Evolutionary conservation across 2,888 invertebrate genomes (phyloP), one percentile per base, ranked within the genome.

Genomic region (Kuschelorhynchus macadamiae): DNA sequence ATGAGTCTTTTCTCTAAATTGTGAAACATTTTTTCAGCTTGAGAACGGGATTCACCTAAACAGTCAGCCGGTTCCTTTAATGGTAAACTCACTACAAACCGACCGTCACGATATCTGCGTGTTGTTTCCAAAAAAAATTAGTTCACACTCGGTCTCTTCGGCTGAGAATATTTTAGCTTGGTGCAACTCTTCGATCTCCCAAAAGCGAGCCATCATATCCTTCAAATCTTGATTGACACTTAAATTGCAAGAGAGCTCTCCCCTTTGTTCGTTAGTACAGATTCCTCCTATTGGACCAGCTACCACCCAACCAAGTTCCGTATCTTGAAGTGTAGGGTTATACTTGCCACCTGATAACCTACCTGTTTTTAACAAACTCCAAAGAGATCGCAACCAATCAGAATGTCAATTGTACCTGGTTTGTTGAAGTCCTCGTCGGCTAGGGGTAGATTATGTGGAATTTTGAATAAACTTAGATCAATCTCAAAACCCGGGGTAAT

Each of bases 121-220:
- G n/a, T n/a, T n/a, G n/a, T n/a, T n/a, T n/a, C n/a, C n/a, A n/a
- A n/a, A n/a, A n/a, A n/a, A n/a, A n/a, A n/a, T n/a, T n/a, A n/a
- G n/a, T n/a, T n/a, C n/a, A n/a, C n/a, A n/a, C n/a, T n/a, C n/a
- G n/a, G n/a, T n/a, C n/a, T n/a, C n/a, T n/a, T 60, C 30, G 57
- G 18, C 18, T 41, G 33, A 16, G 25, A 25, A 36, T n/a, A n/a
- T n/a, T n/a, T n/a, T n/a, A n/a, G n/a, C n/a, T n/a, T 56, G 17
- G 12, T 32, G 1, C n/a, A 41, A 72, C 66, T 25, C 25, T 25
- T 79, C 75, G 2, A 76, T 61, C 56, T 73, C 72, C 77, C 50
- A 68, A 41, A 69, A 69, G 41, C 42, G 20, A 17, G 16, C 36
- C 0, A 69, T 18, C 7, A 55, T 16, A 20, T 44, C 55, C 12